These are phyloP conservation scores for Frankliniella intonsa DNA, from an alignment of 2,888 invertebrate species.

Conservation along the genomic window DNA sequence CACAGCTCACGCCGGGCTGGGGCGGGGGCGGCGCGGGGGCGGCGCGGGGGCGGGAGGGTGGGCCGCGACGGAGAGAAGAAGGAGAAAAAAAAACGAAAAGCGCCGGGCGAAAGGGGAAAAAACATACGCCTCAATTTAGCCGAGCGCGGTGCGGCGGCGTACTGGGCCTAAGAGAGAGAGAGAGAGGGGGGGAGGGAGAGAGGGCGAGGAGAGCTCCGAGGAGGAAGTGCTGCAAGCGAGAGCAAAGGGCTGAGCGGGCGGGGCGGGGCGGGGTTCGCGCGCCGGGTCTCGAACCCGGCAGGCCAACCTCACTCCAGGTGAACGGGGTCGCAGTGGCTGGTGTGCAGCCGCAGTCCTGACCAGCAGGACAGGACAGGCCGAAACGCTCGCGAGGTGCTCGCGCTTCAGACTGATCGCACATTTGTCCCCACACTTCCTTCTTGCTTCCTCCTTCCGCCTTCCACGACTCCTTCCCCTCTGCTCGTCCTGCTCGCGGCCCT, in stretches of 20 bases:
- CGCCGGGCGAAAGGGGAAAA: conserved; percentile 13
- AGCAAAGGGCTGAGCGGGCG: neutral
- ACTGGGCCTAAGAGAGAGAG: neutral
- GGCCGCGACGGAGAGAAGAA: neutral
- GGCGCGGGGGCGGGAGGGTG: neutral
- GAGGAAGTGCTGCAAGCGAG: neutral
- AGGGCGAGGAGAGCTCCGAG: neutral
- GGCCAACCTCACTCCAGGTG: neutral
- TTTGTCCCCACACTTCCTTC: conserved; percentile 9
- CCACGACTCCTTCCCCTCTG: neutral
- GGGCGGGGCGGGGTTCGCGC: neutral
- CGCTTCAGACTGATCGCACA: conserved; percentile 4
- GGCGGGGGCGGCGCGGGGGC: neutral
- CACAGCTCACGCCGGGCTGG: neutral
- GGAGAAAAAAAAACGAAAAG: neutral
- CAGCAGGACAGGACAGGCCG: neutral
- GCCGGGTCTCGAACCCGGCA: neutral
- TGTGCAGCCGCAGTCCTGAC: no score
- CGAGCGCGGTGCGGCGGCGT: neutral
- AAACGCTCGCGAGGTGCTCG: neutral
- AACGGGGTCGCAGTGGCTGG: neutral
- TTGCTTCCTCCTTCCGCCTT: neutral
- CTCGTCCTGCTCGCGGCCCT: neutral
- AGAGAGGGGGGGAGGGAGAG: neutral
- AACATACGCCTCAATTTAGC: conserved; percentile 26